Percentiles rank a stretch among this genome's conserved stretches.
These are phyloP conservation scores for Allacma fusca DNA, from an alignment of 2,888 invertebrate genomes.

Conservation along the genomic window DNA sequence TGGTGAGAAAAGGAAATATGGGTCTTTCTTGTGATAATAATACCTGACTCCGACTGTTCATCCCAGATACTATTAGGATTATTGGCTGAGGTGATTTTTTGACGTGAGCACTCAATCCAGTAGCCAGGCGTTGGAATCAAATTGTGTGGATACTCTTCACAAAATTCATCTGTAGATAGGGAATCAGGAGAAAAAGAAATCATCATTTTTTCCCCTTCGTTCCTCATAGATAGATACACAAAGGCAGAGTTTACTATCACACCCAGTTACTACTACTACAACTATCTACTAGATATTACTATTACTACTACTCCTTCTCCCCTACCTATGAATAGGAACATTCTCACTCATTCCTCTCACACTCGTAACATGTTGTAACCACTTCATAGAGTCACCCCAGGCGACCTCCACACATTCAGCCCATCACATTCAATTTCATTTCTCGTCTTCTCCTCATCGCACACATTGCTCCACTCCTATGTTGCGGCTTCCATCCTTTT, in stretches of 20 bases:
- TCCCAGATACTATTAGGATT: conserved; percentile 79
- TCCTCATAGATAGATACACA: background rate
- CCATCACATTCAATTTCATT: conserved; percentile 16
- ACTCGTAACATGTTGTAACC: conserved; percentile 14
- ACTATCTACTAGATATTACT: background rate
- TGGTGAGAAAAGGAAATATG: background rate
- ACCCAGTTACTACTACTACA: background rate
- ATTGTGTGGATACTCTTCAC: conserved; percentile 91
- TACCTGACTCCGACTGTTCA: conserved; percentile 66
- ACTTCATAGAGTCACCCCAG: conserved; percentile 23
- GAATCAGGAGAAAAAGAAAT: background rate
- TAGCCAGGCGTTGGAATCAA: conserved; percentile 90
- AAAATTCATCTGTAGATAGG: conserved; percentile 81
- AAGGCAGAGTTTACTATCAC: too few relatives aligned
- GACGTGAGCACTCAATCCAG: conserved; percentile 95
- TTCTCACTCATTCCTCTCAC: background rate
- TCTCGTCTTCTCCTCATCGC: background rate
- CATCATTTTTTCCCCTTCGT: conserved; percentile 11
- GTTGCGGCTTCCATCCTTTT: background rate
- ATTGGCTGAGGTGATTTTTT: conserved; percentile 68
- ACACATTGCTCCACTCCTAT: background rate
- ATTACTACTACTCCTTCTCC: too few relatives aligned
- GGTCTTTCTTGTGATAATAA: conserved; percentile 2
- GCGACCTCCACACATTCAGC: conserved; percentile 14
- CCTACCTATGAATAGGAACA: too few relatives aligned